Base-by-base conservation (phyloP, 2,113 vertebrate species). In the Mystacornis crossleyi region DNA sequence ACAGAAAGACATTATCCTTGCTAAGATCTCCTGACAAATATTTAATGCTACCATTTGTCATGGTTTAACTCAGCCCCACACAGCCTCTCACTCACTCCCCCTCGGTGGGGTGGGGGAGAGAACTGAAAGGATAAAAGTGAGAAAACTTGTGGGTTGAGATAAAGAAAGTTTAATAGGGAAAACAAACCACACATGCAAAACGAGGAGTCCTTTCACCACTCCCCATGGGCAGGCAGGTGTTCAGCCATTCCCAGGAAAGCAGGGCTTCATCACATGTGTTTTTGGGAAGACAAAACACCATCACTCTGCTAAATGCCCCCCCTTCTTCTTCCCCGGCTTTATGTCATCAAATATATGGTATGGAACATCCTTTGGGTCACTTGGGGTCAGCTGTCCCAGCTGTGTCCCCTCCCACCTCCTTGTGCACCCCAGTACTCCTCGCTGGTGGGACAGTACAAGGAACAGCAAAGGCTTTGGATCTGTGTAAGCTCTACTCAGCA, bases 21-120 rank as follows among this genome's bases (percentile, higher is more conserved):
- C 64, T 51, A 91, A 90, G 47, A 92, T 83, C 58, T 62, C 69
- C 71, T 74, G 88, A 96, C 79, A 83, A 81, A 96, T 93, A 94
- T 95, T 94, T 92, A 94, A 70, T 67, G 75, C 60, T 93, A 75
- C 33, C 75, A 91, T 91, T 91, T 91, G 54, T 81, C 20, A 33
- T 62, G 75, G 69, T 74, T 86, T 91, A 86, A 86, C 60, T 81
- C 40, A 81, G 48, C 48, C 69, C 77, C 90, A 86, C 42, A 55
- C 66, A 69, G 69, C 54, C 61, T 36, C 75, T 69, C 38, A 8
- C 40, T 74, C 61, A 10, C 48, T 69, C 42, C 28, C 21, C 18
- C 26, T 9, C 0, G 3, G 28, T 43, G 54, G 54, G 26, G 28
- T 60, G 25, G 18, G 15, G 14, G 8, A 81, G 47, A 38, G 31